Conservation (phyloP, 2,888 invertebrate species). For the Allacma fusca region DNA sequence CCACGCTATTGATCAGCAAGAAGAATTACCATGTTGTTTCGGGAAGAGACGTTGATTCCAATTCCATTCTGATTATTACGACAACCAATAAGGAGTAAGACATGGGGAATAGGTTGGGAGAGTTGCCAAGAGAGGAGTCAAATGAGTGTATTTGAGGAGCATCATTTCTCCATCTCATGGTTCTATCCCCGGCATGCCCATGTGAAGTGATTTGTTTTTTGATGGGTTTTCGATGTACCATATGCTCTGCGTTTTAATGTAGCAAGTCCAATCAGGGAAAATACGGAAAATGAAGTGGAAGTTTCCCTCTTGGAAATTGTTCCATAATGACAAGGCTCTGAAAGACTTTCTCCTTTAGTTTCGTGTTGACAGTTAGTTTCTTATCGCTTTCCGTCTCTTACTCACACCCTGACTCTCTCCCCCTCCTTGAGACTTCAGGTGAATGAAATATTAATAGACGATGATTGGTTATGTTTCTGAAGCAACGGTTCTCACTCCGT, state of each 20-base stretch:
- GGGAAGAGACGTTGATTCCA: constrained; percentile 16
- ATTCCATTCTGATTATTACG: constrained; percentile 5
- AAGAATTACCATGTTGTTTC: background rate
- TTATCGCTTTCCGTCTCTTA: no score
- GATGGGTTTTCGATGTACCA: background rate
- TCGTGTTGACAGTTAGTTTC: background rate
- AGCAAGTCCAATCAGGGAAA: background rate
- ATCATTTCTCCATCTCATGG: constrained; percentile 6
- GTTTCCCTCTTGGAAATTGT: no score
- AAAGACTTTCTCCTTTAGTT: no score
- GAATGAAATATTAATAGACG: no score
- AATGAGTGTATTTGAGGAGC: constrained; percentile 1
- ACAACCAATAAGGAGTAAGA: background rate
- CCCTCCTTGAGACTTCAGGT: no score
- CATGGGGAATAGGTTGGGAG: constrained; percentile 1
- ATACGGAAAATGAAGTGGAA: background rate
- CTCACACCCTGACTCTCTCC: no score
- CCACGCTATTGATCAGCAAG: background rate
- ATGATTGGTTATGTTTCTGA: no score
- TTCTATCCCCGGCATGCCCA: background rate
- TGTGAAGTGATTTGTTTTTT: background rate
- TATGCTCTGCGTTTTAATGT: background rate
- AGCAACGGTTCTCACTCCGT: no score
- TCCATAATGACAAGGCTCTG: no score
- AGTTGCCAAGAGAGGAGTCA: background rate